Percentiles rank a stretch among this genome's conserved stretches.
Conservation (phyloP, 2,113 vertebrate species). For the Kobus ellipsiprymnus region DNA sequence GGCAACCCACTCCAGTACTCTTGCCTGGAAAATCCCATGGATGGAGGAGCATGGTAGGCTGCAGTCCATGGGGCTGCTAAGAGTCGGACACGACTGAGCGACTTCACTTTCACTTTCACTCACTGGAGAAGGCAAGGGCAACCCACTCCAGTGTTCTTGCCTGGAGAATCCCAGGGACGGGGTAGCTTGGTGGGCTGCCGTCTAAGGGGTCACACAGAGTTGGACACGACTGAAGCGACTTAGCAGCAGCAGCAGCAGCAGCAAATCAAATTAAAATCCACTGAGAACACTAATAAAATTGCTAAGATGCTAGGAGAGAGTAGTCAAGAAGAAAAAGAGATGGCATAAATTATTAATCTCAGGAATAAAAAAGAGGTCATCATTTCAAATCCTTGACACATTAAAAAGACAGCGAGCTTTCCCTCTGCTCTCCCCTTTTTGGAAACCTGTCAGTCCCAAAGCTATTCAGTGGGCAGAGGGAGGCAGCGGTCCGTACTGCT, state of each 20-base stretch:
- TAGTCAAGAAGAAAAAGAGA: background rate
- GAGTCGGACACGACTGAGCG: no score
- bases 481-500: background rate
- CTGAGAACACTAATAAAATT: background rate
- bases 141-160: no score
- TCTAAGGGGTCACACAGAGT: background rate
- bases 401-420: background rate
- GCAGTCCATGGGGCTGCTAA: no score
- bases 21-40: no score
- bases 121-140: no score
- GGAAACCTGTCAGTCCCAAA: background rate
- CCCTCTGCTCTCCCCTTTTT: background rate
- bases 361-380: background rate
- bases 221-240: background rate
- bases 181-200: background rate
- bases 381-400: background rate
- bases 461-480: background rate
- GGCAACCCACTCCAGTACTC: no score
- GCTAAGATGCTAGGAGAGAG: background rate
- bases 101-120: no score
- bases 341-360: background rate
- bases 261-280: background rate
- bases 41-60: no score
- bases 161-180: background rate
- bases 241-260: background rate